Conservation (phyloP, 2,888 invertebrate genomes). For the Lasioglossum lativentre region DNA sequence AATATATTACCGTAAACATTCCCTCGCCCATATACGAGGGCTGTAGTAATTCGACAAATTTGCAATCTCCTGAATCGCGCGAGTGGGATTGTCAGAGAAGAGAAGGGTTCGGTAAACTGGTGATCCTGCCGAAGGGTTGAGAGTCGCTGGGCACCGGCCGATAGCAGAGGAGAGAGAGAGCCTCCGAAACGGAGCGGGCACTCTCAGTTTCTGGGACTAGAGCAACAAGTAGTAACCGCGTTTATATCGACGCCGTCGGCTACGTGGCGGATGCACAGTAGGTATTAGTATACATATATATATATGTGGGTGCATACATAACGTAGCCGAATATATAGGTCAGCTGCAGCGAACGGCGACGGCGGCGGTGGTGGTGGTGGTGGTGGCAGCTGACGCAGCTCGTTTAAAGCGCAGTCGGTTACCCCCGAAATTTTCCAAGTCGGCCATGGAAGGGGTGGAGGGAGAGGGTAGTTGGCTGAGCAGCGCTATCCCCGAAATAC, state of each 20-base stretch:
- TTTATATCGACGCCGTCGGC: conserved; percentile 76
- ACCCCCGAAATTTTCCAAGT: conserved; percentile 74
- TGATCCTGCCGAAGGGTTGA: not conserved
- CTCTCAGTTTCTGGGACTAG: conserved; percentile 74
- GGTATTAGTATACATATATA: conserved; percentile 69
- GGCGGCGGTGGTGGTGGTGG: conserved; percentile 26
- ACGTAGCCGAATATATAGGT: conserved; percentile 60
- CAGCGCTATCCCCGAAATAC: conserved; percentile 50
- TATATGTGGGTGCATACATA: conserved; percentile 46
- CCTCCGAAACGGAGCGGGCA: conserved; percentile 51
- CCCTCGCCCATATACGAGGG: no score
- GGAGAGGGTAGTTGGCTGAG: conserved; percentile 49
- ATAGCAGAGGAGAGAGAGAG: conserved; percentile 9
- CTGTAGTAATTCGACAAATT: no score
- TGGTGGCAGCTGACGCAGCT: conserved; percentile 58
- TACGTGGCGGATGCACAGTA: conserved; percentile 66
- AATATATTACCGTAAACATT: no score
- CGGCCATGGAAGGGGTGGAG: conserved; percentile 34
- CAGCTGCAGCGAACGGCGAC: conserved; percentile 38
- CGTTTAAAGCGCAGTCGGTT: conserved; percentile 62
- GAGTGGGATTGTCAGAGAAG: not conserved
- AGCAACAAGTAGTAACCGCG: conserved; percentile 83
- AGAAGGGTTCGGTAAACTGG: not conserved
- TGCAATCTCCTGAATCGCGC: no score
- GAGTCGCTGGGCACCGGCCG: conserved; percentile 23